phyloP scores from a whole-genome alignment of 2,113 vertebrate species.

The Bostrychus sinensis region DNA sequence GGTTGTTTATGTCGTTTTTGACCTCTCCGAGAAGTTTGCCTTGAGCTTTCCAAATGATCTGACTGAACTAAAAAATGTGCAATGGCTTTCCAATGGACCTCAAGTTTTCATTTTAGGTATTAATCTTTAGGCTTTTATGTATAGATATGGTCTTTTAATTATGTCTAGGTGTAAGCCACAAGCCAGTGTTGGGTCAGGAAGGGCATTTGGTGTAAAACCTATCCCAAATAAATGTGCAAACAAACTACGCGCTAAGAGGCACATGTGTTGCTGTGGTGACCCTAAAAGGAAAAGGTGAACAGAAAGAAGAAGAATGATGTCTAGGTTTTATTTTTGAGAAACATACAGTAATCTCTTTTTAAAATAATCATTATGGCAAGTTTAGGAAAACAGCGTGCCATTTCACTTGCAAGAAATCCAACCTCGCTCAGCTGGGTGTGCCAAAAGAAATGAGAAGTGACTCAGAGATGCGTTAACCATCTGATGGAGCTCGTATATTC shows the following conservation, averaged over 20 bases:
- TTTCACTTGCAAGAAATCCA: slow-evolving; percentile 24
- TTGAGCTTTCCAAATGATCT: slow-evolving; percentile 25
- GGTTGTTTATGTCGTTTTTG: slow-evolving; percentile 13
- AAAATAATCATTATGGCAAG: background rate
- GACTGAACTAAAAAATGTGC: slow-evolving; percentile 24
- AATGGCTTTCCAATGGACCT: slow-evolving; percentile 7
- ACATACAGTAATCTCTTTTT: background rate
- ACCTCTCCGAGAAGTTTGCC: slow-evolving; percentile 9
- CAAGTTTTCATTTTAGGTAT: no score
- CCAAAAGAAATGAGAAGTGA: slow-evolving; percentile 18
- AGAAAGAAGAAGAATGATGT: no score
- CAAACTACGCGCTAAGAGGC: no score
- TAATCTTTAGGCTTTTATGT: no score
- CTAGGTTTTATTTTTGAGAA: no score
- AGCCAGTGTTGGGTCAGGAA: no score
- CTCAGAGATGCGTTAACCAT: slow-evolving; percentile 32
- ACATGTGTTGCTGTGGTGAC: no score
- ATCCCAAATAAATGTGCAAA: no score
- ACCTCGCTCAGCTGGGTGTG: background rate
- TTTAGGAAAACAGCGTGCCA: slow-evolving; percentile 13
- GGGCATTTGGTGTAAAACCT: no score
- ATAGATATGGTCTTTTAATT: no score
- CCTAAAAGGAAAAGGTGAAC: no score
- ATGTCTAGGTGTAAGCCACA: no score
- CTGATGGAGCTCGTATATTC: slow-evolving; percentile 15